phyloP scores from a whole-genome alignment of 1,140 invertebrate species.

The Coelopa frigida region DNA sequence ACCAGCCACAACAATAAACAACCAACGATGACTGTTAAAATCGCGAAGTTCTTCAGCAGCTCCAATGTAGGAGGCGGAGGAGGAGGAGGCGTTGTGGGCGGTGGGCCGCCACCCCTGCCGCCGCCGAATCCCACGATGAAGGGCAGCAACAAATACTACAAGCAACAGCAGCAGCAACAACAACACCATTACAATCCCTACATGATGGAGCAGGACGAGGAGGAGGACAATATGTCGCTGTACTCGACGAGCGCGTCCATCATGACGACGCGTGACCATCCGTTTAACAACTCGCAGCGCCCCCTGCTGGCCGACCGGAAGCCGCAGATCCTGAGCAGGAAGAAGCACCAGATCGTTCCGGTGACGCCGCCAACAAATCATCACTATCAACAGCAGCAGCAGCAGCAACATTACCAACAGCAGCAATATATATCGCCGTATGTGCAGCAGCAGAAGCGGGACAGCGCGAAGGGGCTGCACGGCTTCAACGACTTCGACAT shows the following conservation, averaged over 20 bases:
- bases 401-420: conserved; percentile 7
- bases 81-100: background rate
- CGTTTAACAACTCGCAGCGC: conserved; percentile 35
- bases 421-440: conserved; percentile 30
- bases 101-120: conserved; percentile 20
- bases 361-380: conserved; percentile 9
- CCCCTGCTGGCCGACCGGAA: conserved; percentile 32
- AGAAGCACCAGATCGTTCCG: conserved; percentile 12
- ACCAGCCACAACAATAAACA: background rate
- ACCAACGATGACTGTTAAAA: conserved; percentile 35
- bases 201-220: conserved; percentile 24
- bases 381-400: conserved; percentile 8
- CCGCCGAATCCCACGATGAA: conserved; percentile 28
- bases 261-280: conserved; percentile 34
- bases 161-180: conserved; percentile 13
- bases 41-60: conserved; percentile 32
- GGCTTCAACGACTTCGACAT: conserved; percentile 41
- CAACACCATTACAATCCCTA: conserved; percentile 14
- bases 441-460: conserved; percentile 37
- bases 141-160: conserved; percentile 15
- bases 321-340: conserved; percentile 19
- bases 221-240: conserved; percentile 31
- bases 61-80: conserved; percentile 3
- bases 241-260: conserved; percentile 19
- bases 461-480: conserved; percentile 35